Percentiles rank a stretch among this genome's conserved stretches.
These are phyloP conservation scores for Picathartes gymnocephalus DNA, from an alignment of 2,113 vertebrate species.

Conservation along the genomic window DNA sequence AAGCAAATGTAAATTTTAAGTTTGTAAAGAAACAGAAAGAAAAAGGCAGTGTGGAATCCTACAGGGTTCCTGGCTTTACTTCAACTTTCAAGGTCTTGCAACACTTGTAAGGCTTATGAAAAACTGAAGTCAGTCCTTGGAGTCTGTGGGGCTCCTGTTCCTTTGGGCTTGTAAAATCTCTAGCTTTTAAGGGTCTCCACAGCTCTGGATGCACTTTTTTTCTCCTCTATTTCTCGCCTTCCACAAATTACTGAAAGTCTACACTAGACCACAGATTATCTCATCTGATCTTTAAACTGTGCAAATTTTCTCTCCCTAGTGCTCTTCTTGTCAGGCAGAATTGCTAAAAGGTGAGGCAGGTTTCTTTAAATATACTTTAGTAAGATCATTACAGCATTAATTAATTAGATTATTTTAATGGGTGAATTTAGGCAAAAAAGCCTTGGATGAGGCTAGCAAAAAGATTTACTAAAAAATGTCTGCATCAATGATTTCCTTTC, in stretches of 20 bases:
- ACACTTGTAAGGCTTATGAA: not conserved
- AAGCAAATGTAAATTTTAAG: slow-evolving; percentile 6
- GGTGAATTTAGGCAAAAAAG: not conserved
- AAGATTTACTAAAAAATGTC: not conserved
- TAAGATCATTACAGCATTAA: not conserved
- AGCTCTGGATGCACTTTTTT: not conserved
- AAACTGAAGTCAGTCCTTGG: not conserved
- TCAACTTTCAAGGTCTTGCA: not conserved
- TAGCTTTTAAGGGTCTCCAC: not conserved
- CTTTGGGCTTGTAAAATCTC: not conserved
- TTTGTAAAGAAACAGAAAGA: not conserved
- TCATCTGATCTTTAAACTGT: not conserved
- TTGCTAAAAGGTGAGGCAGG: not conserved
- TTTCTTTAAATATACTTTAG: not conserved
- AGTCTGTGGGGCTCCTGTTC: not conserved
- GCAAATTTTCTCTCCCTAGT: not conserved
- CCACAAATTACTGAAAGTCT: not conserved
- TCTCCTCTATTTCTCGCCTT: not conserved
- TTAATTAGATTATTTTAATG: not conserved
- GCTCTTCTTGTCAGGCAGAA: not conserved
- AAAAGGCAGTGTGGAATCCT: not conserved
- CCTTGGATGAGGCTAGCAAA: not conserved
- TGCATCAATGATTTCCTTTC: not conserved
- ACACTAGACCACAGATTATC: not conserved
- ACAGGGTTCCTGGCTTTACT: not conserved